Conservation (phyloP, 2,113 vertebrate species). For the Atlantisia rogersi region DNA sequence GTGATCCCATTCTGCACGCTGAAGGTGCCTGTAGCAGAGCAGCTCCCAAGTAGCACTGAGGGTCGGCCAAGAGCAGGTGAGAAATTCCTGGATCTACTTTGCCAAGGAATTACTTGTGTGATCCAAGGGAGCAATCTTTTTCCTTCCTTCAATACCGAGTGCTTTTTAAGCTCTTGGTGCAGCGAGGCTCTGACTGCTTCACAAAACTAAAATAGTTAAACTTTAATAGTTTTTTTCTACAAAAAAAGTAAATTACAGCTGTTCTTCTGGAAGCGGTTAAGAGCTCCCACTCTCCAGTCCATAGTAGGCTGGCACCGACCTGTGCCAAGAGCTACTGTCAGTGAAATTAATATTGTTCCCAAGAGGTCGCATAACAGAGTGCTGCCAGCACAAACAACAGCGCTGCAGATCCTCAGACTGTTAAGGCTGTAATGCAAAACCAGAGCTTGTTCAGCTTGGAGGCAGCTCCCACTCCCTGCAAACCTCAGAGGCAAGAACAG, state of each 20-base stretch:
- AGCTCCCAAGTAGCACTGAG: neutral
- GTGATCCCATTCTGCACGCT: neutral
- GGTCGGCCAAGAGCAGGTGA: neutral
- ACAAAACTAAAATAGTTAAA: neutral
- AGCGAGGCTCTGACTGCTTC: neutral
- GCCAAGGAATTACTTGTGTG: neutral
- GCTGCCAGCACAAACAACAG: slow-evolving; percentile 17
- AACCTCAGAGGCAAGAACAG: neutral
- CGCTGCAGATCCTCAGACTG: neutral
- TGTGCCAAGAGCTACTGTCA: slow-evolving; percentile 54
- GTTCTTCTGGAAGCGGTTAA: slow-evolving; percentile 33
- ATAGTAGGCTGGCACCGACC: neutral
- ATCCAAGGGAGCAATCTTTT: neutral
- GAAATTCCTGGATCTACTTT: neutral
- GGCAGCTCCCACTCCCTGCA: neutral
- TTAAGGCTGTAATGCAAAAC: neutral
- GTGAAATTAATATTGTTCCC: slow-evolving; percentile 46
- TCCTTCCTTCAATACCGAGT: neutral
- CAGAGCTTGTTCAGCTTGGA: neutral
- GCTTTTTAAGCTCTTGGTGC: neutral
- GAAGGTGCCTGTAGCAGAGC: neutral
- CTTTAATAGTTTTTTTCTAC: neutral
- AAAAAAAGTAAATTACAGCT: neutral
- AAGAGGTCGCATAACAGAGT: neutral
- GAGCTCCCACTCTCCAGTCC: neutral